phyloP scores from a whole-genome alignment of 2,888 invertebrate genomes.

The Nebria brevicollis region DNA sequence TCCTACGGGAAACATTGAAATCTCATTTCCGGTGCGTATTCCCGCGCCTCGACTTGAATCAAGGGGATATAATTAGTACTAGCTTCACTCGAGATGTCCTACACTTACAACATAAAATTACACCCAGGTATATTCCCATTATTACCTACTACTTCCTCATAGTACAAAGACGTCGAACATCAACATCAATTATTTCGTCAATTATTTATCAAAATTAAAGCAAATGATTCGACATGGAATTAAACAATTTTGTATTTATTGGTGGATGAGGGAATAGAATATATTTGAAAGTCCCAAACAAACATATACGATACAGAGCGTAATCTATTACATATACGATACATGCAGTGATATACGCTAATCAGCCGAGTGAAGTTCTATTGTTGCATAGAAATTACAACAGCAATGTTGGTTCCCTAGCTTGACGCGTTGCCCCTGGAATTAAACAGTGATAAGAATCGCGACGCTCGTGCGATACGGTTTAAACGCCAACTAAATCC shows the following conservation, averaged over 20 bases:
- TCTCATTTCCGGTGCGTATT: slow-evolving; percentile 62
- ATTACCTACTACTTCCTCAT: no score
- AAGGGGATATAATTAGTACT: slow-evolving; percentile 31
- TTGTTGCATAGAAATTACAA: not conserved
- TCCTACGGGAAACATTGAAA: slow-evolving; percentile 65
- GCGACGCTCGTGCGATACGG: slow-evolving; percentile 30
- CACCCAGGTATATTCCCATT: not conserved
- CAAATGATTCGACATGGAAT: no score
- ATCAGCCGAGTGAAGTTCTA: not conserved
- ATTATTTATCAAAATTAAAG: no score
- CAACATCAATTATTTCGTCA: not conserved
- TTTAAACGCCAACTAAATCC: not conserved
- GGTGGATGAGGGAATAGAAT: no score
- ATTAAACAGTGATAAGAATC: slow-evolving; percentile 56
- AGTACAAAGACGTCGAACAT: not conserved
- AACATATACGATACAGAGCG: not conserved
- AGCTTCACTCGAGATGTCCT: not conserved
- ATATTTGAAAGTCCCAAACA: no score
- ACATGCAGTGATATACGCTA: not conserved
- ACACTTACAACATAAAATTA: not conserved
- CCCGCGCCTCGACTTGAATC: slow-evolving; percentile 54
- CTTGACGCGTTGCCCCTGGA: slow-evolving; percentile 24
- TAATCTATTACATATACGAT: not conserved
- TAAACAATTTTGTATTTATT: no score
- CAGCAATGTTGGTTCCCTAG: not conserved